phyloP scores from a whole-genome alignment of 2,888 invertebrate species.

The Petrolisthes manimaculis region DNA sequence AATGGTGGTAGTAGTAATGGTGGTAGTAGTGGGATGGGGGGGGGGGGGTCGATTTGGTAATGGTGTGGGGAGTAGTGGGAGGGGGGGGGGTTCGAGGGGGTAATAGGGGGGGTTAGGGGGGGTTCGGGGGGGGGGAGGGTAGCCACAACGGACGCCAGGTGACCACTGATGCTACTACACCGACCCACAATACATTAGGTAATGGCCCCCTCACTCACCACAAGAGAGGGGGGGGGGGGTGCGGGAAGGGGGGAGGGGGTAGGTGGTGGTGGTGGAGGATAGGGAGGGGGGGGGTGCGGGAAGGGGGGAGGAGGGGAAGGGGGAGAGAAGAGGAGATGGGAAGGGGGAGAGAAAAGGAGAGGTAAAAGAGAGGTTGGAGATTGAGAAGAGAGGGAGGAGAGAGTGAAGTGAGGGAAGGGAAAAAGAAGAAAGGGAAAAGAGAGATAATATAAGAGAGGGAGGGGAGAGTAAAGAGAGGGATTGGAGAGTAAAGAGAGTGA shows the following conservation, averaged over 20 bases:
- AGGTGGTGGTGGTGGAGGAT: neutral
- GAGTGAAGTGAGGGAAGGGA: neutral
- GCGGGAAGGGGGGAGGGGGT: neutral
- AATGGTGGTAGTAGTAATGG: neutral
- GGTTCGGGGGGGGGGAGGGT: neutral
- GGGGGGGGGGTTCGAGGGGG: neutral
- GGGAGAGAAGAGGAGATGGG: neutral
- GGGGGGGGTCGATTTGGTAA: too few relatives aligned
- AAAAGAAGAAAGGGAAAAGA: neutral
- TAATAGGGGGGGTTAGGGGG: neutral
- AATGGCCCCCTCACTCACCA: too few relatives aligned
- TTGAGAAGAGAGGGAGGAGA: neutral
- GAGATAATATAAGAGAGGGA: neutral
- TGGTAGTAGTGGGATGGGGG: neutral
- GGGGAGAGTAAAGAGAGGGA: conserved; percentile 10
- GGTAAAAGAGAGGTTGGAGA: neutral
- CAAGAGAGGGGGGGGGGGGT: neutral
- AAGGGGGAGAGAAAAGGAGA: neutral
- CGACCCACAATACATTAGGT: too few relatives aligned
- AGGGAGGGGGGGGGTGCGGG: neutral
- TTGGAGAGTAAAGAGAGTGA: neutral
- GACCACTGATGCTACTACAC: too few relatives aligned
- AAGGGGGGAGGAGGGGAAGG: too few relatives aligned
- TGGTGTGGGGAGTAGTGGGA: neutral
- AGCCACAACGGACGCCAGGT: neutral